Evolutionary conservation across 2,797 vertebrate genomes (phyloP).

Genomic region (Acanthurus leucopareius): DNA sequence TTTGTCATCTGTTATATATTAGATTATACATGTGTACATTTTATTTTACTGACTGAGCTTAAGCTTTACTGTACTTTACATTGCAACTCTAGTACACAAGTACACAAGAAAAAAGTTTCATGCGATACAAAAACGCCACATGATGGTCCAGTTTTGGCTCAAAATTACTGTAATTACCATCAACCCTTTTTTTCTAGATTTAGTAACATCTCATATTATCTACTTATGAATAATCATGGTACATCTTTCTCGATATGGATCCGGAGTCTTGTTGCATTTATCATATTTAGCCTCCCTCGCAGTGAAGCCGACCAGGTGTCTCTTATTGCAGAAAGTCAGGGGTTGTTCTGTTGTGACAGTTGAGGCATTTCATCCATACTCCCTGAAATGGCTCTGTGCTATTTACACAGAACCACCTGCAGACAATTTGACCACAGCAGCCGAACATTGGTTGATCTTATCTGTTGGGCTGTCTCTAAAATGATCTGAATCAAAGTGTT

Average conservation of each 20-base stretch:
- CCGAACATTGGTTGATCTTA: conserved; percentile 15
- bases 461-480: conserved; percentile 27
- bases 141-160: background rate
- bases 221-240: background rate
- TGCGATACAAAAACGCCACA: background rate
- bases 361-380: conserved; percentile 43
- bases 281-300: background rate
- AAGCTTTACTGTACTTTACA: background rate
- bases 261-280: conserved; percentile 14
- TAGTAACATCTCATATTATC: background rate
- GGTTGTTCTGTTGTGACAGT: conserved; percentile 76
- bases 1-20: too few species aligned
- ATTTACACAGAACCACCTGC: conserved; percentile 75
- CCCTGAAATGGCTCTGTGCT: conserved; percentile 54
- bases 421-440: conserved; percentile 60
- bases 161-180: background rate
- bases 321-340: conserved; percentile 36
- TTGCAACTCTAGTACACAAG: background rate
- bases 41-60: background rate
- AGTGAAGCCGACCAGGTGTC: conserved; percentile 69
- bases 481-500: conserved; percentile 16
- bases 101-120: background rate
- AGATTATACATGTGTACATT: too few species aligned
- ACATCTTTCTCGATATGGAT: conserved; percentile 7
- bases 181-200: background rate